Evolutionary conservation across 2,113 vertebrate genomes (phyloP).

Genomic region (Oxyruncus cristatus): DNA sequence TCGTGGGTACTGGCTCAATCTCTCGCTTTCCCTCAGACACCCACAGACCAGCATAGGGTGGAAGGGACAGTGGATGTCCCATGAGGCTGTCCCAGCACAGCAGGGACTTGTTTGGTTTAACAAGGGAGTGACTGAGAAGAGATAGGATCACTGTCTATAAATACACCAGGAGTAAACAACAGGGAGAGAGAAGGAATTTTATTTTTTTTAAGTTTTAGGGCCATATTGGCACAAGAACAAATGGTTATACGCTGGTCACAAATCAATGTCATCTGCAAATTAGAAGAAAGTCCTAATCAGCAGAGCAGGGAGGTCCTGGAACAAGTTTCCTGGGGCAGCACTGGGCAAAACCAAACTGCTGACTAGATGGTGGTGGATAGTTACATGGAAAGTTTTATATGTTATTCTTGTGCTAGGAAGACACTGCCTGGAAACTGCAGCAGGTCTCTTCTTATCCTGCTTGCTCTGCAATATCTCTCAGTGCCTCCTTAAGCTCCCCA

Average conservation of each 20-base stretch:
- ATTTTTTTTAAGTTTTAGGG: not conserved
- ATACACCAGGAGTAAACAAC: not conserved
- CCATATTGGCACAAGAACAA: not conserved
- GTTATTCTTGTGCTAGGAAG: not conserved
- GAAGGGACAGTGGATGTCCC: not conserved
- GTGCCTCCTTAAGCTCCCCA: not conserved
- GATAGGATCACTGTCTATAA: not conserved
- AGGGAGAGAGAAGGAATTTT: not conserved
- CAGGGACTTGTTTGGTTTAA: not conserved
- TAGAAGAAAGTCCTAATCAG: conserved; percentile 2
- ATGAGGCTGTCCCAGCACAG: not conserved
- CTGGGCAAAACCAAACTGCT: not conserved
- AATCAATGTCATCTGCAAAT: conserved; percentile 7
- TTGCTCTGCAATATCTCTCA: not conserved
- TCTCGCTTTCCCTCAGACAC: rapidly evolving
- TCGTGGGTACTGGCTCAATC: not conserved
- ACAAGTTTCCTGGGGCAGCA: rapidly evolving
- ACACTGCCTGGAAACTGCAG: not conserved
- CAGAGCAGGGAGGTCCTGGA: conserved; percentile 43
- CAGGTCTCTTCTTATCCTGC: not conserved
- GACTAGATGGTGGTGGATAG: not conserved
- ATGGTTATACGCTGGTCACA: not conserved
- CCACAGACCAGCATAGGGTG: not conserved
- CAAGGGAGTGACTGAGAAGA: not conserved
- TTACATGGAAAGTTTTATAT: not conserved